Evolutionary conservation across 2,797 vertebrate genomes (phyloP), one percentile per base, ranked within the genome.

Genomic region (Gadopsis bispinosus): DNA sequence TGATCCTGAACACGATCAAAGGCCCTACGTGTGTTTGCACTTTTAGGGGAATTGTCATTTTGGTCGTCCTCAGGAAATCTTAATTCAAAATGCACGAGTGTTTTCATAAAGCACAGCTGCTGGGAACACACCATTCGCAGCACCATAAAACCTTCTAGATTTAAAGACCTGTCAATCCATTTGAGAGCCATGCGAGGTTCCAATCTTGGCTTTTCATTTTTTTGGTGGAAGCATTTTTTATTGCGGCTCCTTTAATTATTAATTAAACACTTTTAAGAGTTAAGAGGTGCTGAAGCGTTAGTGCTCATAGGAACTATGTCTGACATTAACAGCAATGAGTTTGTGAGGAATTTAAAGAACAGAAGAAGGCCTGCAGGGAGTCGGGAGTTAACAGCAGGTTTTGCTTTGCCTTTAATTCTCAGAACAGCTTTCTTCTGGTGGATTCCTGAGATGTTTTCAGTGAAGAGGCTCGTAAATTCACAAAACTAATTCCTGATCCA

Each of bases 371-470:
- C 43, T 61, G 37, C 37, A 12, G 26, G 12, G 29, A 43, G 12
- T 39, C 0, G n/a, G 4, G 61, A 14, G 9, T 12, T 13, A 16
- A 58, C 73, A n/a, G 45, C 53, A 6, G 5, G 4, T 50, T 69
- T 47, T 39, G 13, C 58, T 19, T 59, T 19, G 14, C 19, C n/a
- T 39, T 45, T 64, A 41, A 39, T 19, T 54, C n/a, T 76, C 14
- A 22, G 47, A 37, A 37, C 51, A 9, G 22, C 55, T 69, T 71
- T 71, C 41, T 61, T 26, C 17, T 78, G 56, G n/a, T 69, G 16
- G 53, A 85, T 80, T 86, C 73, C 79, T 65, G 66, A 62, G 16
- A 62, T 75, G 20, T 54, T 85, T 77, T 50, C 29, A 29, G 20
- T 3, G 1, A 39, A 20, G 48, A 76, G 35, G 35, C 51, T 87